Conservation (phyloP, 2,888 invertebrate genomes). For the Pseudoips prasinana region DNA sequence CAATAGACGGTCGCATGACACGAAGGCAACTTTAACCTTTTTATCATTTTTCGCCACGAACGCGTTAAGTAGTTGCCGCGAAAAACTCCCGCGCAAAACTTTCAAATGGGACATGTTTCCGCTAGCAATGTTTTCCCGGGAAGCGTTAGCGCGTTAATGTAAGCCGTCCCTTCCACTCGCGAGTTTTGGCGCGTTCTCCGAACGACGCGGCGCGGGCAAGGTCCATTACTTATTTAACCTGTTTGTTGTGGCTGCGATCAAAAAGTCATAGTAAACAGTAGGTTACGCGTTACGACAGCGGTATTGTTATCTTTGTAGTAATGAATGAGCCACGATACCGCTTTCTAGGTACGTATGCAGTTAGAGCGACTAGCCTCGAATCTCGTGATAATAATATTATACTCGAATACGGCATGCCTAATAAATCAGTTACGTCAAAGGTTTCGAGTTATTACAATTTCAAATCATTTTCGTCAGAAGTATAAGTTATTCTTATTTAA, state of each 20-base stretch:
- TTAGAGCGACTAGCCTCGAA: neutral
- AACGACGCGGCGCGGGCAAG: slow-evolving; percentile 53
- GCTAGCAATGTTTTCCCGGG: slow-evolving; percentile 52
- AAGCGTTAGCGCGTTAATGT: slow-evolving; percentile 54
- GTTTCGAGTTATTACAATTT: neutral
- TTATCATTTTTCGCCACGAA: slow-evolving; percentile 44
- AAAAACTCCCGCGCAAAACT: slow-evolving; percentile 69
- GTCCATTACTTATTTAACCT: slow-evolving; percentile 58
- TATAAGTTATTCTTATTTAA: neutral
- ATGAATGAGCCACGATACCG: slow-evolving; percentile 35
- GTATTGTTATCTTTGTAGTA: slow-evolving; percentile 31
- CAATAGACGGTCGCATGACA: slow-evolving; percentile 31
- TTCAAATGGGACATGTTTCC: slow-evolving; percentile 70
- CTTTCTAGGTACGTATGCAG: slow-evolving; percentile 6
- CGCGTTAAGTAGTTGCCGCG: slow-evolving; percentile 60
- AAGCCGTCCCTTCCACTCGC: slow-evolving; percentile 31
- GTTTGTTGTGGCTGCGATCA: slow-evolving; percentile 43
- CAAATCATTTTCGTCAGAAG: no score
- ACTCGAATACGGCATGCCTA: neutral
- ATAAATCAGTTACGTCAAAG: neutral
- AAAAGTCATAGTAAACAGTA: slow-evolving; percentile 41
- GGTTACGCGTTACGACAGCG: slow-evolving; percentile 28
- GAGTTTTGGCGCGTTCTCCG: slow-evolving; percentile 63
- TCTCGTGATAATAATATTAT: no score
- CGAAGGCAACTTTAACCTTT: slow-evolving; percentile 37